Evolutionary conservation across 2,888 invertebrate species (phyloP), one percentile per base, ranked within the genome.

Genomic region (Noctua comes): DNA sequence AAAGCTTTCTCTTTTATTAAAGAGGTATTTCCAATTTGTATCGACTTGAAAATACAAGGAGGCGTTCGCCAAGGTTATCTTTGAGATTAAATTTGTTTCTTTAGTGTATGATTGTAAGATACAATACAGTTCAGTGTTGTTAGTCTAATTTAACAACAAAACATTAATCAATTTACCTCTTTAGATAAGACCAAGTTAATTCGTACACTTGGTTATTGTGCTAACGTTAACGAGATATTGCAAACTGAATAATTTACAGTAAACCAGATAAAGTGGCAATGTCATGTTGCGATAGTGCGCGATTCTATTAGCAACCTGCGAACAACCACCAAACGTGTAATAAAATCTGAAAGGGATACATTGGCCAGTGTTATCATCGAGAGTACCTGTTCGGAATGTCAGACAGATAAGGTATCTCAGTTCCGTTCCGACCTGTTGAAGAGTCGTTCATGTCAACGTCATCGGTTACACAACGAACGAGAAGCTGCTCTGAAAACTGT

Each of bases 361-460:
- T 82, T 77, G 80, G 82, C 80, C 81, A 64, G 76, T 62, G 85
- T 89, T 88, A 89, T 89, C 88, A 73, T 76, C 75, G 82, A 85
- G 85, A 90, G 90, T 90, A 88, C 89, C 86, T 88, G 88, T 88
- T 84, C 80, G 86, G 88, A 85, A 88, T 89, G 86, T 86, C 84
- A 82, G 72, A 76, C 78, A 79, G 92, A 93, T 93, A 92, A 89
- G 88, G 84, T 93, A 93, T 93, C 91, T 87, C 79, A 84, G 86
- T 90, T 91, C 88, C 90, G 91, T 86, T 88, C 85, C 84, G 85
- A 91, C 90, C 89, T 89, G 90, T 90, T 85, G 88, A 86, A 84
- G 87, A 85, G 78, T 77, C 81, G 72, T 80, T 77, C 85, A 86
- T 88, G 83, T 85, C 73, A 79, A 89, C 90, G 91, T 92, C 91